Evolutionary conservation across 2,888 invertebrate species (phyloP).

Genomic region (Hipparchia sbordonii): DNA sequence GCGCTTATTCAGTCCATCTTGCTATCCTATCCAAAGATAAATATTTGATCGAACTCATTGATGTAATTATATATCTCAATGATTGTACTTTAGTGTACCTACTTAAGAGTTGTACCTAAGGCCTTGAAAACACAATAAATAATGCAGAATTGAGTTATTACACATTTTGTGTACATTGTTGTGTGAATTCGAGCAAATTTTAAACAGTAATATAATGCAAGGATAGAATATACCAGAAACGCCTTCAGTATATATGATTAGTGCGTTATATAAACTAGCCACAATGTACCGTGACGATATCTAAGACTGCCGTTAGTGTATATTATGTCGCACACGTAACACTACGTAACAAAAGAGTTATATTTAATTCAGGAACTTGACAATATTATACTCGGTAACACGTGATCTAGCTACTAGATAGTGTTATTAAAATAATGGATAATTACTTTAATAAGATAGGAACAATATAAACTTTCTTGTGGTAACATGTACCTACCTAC

Average conservation of each 20-base stretch:
- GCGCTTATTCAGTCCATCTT: no score
- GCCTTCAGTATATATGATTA: constrained; percentile 29
- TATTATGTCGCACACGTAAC: constrained; percentile 47
- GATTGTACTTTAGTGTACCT: no score
- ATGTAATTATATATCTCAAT: no score
- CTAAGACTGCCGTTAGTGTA: constrained; percentile 45
- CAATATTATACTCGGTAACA: not conserved
- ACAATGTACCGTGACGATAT: constrained; percentile 40
- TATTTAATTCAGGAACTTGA: constrained; percentile 9
- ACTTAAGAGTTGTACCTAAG: no score
- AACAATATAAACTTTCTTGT: not conserved
- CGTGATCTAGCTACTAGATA: not conserved
- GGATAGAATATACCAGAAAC: constrained; percentile 4
- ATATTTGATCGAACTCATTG: no score
- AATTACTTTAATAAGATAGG: not conserved
- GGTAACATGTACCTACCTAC: not conserved
- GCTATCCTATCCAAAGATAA: no score
- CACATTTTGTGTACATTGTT: no score
- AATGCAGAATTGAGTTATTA: no score
- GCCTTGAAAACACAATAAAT: no score
- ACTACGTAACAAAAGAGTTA: constrained; percentile 38
- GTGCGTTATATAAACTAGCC: constrained; percentile 52
- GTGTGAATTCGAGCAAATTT: not conserved
- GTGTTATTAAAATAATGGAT: no score
- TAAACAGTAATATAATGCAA: constrained; percentile 3